phyloP scores from a whole-genome alignment of 1,140 invertebrate species.

The Zaprionus tsacasi region DNA sequence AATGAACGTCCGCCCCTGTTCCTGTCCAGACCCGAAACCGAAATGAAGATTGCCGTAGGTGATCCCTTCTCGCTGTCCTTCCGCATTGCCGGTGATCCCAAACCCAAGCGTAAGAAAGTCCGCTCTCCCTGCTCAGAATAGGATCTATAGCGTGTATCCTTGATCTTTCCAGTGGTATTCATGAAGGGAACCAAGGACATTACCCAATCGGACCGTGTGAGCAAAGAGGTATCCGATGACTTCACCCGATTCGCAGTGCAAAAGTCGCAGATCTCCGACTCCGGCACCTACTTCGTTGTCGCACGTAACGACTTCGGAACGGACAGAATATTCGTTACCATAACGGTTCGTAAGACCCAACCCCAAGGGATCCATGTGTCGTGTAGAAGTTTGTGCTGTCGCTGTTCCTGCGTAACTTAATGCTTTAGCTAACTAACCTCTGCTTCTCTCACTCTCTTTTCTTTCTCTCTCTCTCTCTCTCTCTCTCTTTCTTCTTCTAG shows the following conservation, averaged over 20 bases:
- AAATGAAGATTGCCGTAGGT: constrained; percentile 89
- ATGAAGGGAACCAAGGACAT: constrained; percentile 94
- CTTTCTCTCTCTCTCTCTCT: constrained; percentile 37
- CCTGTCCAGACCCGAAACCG: constrained; percentile 90
- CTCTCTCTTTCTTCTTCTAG: constrained; percentile 62
- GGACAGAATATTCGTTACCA: constrained; percentile 93
- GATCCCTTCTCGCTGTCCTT: constrained; percentile 93
- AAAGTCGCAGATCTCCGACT: constrained; percentile 92
- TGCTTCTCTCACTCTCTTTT: constrained; percentile 35
- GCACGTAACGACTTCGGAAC: constrained; percentile 95
- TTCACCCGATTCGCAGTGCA: constrained; percentile 94
- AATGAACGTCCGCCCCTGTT: constrained; percentile 91
- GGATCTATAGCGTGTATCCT: not conserved
- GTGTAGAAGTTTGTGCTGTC: constrained; percentile 30
- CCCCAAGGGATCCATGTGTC: not conserved
- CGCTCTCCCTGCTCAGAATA: not conserved
- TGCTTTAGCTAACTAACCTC: constrained; percentile 67
- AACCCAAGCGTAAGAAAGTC: constrained; percentile 89
- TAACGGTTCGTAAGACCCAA: constrained; percentile 86
- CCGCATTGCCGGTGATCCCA: constrained; percentile 91
- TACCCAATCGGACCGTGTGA: constrained; percentile 89
- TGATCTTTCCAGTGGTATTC: constrained; percentile 88
- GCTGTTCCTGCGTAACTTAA: constrained; percentile 48
- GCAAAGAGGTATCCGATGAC: constrained; percentile 93
- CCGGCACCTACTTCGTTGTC: constrained; percentile 97